Conservation (phyloP, 2,888 invertebrate genomes). For the Drosophila gaucha region DNA sequence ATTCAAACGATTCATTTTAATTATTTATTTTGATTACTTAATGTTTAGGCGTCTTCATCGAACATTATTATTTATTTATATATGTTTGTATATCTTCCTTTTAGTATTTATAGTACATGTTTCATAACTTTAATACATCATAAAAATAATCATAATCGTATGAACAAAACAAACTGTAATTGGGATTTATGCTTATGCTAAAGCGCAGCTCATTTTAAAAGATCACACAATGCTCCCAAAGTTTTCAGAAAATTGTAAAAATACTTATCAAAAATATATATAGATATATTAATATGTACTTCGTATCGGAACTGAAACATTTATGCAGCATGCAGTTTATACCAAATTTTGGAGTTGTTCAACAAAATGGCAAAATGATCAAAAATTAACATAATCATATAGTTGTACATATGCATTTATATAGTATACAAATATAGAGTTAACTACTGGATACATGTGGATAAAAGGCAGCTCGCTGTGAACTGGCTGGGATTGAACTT, state of each 20-base stretch:
- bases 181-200: slow-evolving; percentile 57
- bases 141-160: slow-evolving; percentile 76
- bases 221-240: slow-evolving; percentile 70
- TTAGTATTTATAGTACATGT: slow-evolving; percentile 68
- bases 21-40: slow-evolving; percentile 77
- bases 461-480: slow-evolving; percentile 28
- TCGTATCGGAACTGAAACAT: slow-evolving; percentile 46
- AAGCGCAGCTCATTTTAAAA: slow-evolving; percentile 67
- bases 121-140: slow-evolving; percentile 78
- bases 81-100: slow-evolving; percentile 34
- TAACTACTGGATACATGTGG: slow-evolving; percentile 16
- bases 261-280: slow-evolving; percentile 73
- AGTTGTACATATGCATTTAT: slow-evolving; percentile 17
- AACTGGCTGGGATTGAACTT: slow-evolving; percentile 29
- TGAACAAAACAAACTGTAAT: slow-evolving; percentile 77
- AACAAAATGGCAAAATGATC: slow-evolving; percentile 64
- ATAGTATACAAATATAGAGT: slow-evolving; percentile 3
- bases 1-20: slow-evolving; percentile 50
- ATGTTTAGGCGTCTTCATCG: slow-evolving; percentile 67
- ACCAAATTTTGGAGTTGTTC: slow-evolving; percentile 34
- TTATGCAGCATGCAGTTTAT: slow-evolving; percentile 64
- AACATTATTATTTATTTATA: slow-evolving; percentile 51
- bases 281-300: slow-evolving; percentile 16
- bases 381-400: slow-evolving; percentile 35
- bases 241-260: slow-evolving; percentile 58